These are phyloP conservation scores for Campylorhamphus procurvoides DNA, from an alignment of 2,113 vertebrate genomes.

Conservation along the genomic window DNA sequence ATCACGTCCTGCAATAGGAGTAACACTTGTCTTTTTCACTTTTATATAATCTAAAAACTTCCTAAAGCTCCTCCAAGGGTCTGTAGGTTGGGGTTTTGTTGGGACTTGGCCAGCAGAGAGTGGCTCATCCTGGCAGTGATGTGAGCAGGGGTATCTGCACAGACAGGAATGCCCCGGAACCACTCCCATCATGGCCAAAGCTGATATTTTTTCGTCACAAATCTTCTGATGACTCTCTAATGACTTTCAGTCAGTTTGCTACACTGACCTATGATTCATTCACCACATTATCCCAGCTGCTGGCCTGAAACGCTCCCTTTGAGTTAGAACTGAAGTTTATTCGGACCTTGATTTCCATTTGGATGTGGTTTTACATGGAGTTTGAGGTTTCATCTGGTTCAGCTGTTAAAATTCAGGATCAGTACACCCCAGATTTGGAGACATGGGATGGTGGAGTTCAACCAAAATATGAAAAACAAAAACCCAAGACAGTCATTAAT, in stretches of 20 bases:
- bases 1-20: not conserved
- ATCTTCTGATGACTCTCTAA: not conserved
- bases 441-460: not conserved
- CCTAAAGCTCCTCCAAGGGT: not conserved
- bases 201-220: not conserved
- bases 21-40: not conserved
- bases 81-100: not conserved
- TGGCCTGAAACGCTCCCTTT: not conserved
- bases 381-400: rapidly evolving
- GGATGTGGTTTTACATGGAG: not conserved
- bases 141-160: not conserved
- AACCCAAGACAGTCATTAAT: not conserved
- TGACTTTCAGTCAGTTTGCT: not conserved
- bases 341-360: not conserved
- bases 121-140: not conserved
- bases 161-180: not conserved
- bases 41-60: not conserved
- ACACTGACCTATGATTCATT: not conserved
- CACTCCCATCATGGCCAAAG: not conserved
- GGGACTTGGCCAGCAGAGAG: not conserved
- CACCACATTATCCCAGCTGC: not conserved
- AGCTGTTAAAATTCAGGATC: not conserved
- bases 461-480: not conserved
- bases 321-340: not conserved
- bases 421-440: not conserved